These are phyloP conservation scores for Hirtodrosophila confusa DNA, from an alignment of 2,888 invertebrate genomes.

Conservation along the genomic window DNA sequence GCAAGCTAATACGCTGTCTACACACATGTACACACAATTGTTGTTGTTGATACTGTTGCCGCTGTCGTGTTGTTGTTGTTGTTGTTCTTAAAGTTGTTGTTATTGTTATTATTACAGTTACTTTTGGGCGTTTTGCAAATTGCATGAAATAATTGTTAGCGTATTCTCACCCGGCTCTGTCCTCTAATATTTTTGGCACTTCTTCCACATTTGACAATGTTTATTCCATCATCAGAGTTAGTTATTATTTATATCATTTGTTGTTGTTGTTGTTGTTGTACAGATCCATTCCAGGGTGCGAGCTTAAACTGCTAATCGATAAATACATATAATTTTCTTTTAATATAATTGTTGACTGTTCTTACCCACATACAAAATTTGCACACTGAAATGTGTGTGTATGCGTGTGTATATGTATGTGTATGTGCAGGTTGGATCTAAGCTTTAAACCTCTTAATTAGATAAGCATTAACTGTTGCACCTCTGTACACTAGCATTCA, in stretches of 20 bases:
- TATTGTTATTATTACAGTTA: slow-evolving; percentile 19
- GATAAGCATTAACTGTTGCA: slow-evolving; percentile 21
- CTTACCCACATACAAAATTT: no score
- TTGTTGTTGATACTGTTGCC: slow-evolving; percentile 7
- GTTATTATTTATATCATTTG: not conserved
- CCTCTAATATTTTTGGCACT: slow-evolving; percentile 14
- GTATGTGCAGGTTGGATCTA: not conserved
- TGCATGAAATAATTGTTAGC: slow-evolving; percentile 18
- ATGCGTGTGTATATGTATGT: not conserved
- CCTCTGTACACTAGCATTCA: not conserved
- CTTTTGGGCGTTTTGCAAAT: slow-evolving; percentile 26
- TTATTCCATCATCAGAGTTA: not conserved
- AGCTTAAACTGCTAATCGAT: slow-evolving; percentile 32
- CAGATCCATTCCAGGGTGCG: slow-evolving; percentile 7
- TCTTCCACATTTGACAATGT: slow-evolving; percentile 22
- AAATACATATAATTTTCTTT: not conserved
- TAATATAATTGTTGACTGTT: no score
- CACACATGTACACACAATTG: slow-evolving; percentile 21
- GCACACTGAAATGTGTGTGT: no score
- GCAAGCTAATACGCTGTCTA: slow-evolving; percentile 22
- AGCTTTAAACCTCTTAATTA: not conserved
- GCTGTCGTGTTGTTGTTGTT: not conserved
- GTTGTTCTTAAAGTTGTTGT: slow-evolving; percentile 3
- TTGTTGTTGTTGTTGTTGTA: not conserved
- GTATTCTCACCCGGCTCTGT: no score